phyloP scores from a whole-genome alignment of 2,113 vertebrate species.

The Vireo altiloquus region DNA sequence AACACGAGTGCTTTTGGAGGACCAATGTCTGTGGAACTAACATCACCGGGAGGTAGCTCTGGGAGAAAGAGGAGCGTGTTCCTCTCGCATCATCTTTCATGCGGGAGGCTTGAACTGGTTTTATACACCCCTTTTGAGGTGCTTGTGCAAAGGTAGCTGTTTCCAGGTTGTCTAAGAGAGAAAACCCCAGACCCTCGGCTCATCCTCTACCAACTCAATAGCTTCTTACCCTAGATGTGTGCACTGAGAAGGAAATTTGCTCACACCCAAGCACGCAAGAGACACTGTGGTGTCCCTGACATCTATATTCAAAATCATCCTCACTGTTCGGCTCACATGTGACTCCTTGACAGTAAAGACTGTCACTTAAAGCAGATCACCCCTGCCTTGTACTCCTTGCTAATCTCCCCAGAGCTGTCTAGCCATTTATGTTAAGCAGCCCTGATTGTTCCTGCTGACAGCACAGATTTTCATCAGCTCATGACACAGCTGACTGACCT shows the following conservation, averaged over 20 bases:
- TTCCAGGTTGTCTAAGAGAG: neutral
- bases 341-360: slow-evolving; percentile 24
- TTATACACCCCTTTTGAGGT: fast-evolving
- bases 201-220: neutral
- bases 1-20: fast-evolving
- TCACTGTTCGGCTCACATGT: neutral
- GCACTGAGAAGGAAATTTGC: neutral
- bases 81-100: fast-evolving
- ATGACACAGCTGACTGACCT: neutral
- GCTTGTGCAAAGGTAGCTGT: neutral
- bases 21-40: fast-evolving
- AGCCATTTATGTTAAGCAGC: slow-evolving; percentile 30
- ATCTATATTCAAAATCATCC: neutral
- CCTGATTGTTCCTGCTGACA: slow-evolving; percentile 42
- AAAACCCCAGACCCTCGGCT: neutral
- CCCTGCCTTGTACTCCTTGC: neutral
- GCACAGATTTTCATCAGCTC: slow-evolving; percentile 41
- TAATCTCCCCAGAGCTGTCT: slow-evolving; percentile 30
- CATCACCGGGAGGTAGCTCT: fast-evolving
- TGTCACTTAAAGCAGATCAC: neutral
- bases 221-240: neutral
- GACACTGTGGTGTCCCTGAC: neutral
- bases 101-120: neutral
- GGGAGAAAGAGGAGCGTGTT: fast-evolving
- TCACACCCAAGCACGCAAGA: neutral